Percentiles rank a stretch among this genome's conserved stretches.
Evolutionary conservation across 2,888 invertebrate genomes (phyloP).

Genomic region (Acrobeloides nanus): DNA sequence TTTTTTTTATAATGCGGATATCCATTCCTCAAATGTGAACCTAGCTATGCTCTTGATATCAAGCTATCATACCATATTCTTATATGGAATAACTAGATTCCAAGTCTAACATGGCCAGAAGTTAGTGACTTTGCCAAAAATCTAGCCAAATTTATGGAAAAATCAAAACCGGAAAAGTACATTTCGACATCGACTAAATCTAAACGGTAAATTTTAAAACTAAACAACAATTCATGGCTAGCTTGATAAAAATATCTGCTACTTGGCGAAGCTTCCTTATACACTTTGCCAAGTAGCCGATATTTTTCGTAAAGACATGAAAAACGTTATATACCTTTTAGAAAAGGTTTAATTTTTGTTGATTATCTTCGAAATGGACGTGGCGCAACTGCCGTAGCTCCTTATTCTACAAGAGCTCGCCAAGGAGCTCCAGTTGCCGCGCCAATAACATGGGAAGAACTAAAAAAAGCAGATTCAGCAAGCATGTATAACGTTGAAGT

Average conservation of each 20-base stretch:
- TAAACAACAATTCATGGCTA: too few relatives aligned
- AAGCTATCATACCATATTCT: too few relatives aligned
- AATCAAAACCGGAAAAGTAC: background rate
- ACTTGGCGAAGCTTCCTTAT: too few relatives aligned
- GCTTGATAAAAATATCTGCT: too few relatives aligned
- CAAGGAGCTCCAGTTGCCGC: slow-evolving; percentile 4
- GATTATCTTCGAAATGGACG: slow-evolving; percentile 9
- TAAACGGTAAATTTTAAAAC: background rate
- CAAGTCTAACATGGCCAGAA: background rate
- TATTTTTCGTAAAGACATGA: too few relatives aligned
- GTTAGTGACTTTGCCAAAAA: background rate
- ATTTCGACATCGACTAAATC: slow-evolving; percentile 1
- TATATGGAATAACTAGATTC: background rate
- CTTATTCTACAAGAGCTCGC: slow-evolving; percentile 6
- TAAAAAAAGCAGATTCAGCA: background rate
- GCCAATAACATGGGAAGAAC: slow-evolving; percentile 7
- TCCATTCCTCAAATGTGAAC: too few relatives aligned
- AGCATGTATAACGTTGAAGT: slow-evolving; percentile 6
- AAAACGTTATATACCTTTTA: too few relatives aligned
- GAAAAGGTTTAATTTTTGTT: slow-evolving; percentile 3
- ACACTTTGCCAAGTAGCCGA: too few relatives aligned
- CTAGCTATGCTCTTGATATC: too few relatives aligned
- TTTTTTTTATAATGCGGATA: too few relatives aligned
- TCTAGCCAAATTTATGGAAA: background rate
- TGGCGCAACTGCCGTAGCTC: slow-evolving; percentile 5